Base-by-base conservation (phyloP, 2,888 invertebrate genomes). In the Mactromeris polynyma region DNA sequence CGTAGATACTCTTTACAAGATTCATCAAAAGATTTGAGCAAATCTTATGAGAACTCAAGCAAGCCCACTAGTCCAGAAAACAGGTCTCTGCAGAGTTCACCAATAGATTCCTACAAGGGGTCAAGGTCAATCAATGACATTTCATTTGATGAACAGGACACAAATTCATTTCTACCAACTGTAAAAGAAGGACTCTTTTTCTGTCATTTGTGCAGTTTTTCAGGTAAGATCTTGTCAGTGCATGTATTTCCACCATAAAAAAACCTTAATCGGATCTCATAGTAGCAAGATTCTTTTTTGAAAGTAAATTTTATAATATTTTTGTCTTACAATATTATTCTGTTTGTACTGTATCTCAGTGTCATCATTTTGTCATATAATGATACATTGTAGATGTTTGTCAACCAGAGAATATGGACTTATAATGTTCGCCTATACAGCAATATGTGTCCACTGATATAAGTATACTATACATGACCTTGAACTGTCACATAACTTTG, bases 201-300 rank as follows among this genome's bases (percentile, higher is more conserved):
- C 95, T 97, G 97, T 93, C 97, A 97, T 89, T 95, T 97, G 64
- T 97, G 97, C 93, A 96, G 96, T 64, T 97, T 96, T 93, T 95
- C 96, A 64, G 96, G 96, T 96, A 93, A 94, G 26, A 2, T 2
- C 26, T 11, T 78, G 38, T 78, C 36, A 33, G n/a, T n/a, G n/a
- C n/a, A n/a, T 64, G 9, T 21, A 64, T 64, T 64, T 21, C 9
- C 9, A 64, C 64, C 7, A 14, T 26, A 14, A 17, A 26, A 64
- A 26, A 17, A 17, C 21, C 9, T 21, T 26, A 21, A 7, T 64
- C 14, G 7, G 9, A n/a, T 64, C 31, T 21, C 64, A 7, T 14
- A n/a, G n/a, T n/a, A n/a, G n/a, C n/a, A n/a, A n/a, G n/a, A n/a
- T n/a, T n/a, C n/a, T n/a, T n/a, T n/a, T n/a, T n/a, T n/a, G n/a